Percentiles rank a stretch among this genome's conserved stretches.
These are phyloP conservation scores for Bergia sp. DNA, from an alignment of 92 coral and sea anemone species.

Conservation along the genomic window DNA sequence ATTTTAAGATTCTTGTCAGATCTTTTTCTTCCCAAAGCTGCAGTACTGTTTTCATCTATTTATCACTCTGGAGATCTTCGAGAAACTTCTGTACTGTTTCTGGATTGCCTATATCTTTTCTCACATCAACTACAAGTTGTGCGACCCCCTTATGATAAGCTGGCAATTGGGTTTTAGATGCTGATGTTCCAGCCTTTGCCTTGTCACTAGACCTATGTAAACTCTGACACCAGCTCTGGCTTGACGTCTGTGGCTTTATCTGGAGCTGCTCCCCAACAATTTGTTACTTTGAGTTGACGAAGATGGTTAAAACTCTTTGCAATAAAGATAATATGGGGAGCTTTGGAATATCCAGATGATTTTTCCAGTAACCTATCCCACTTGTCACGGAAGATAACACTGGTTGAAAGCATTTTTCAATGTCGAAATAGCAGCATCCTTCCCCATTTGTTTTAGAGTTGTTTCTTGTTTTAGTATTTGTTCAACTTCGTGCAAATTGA, in stretches of 20 bases:
- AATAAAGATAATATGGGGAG: constrained; percentile 30
- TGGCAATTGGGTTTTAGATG: background rate
- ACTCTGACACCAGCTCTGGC: constrained; percentile 26
- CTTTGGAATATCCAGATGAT: constrained; percentile 1
- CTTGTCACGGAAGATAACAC: constrained; percentile 9
- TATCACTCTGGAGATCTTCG: background rate
- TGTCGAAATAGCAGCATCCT: constrained; percentile 10
- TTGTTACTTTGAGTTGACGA: constrained; percentile 46
- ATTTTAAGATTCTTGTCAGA: constrained; percentile 27
- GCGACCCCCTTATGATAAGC: background rate
- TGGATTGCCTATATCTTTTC: background rate
- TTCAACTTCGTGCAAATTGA: constrained; percentile 9
- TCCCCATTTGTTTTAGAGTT: background rate
- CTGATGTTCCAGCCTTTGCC: background rate
- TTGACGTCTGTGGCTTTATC: constrained; percentile 40
- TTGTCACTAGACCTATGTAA: background rate
- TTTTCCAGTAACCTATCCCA: constrained; percentile 17
- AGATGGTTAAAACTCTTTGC: constrained; percentile 35
- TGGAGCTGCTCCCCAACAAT: constrained; percentile 48
- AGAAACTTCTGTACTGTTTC: constrained; percentile 4
- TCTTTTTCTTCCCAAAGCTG: constrained; percentile 37
- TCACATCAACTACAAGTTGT: background rate
- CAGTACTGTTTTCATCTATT: background rate
- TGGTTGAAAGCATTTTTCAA: constrained; percentile 30
- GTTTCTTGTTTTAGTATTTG: constrained; percentile 1